Evolutionary conservation across 1,140 invertebrate species (phyloP).

Genomic region (Papilio xuthus): DNA sequence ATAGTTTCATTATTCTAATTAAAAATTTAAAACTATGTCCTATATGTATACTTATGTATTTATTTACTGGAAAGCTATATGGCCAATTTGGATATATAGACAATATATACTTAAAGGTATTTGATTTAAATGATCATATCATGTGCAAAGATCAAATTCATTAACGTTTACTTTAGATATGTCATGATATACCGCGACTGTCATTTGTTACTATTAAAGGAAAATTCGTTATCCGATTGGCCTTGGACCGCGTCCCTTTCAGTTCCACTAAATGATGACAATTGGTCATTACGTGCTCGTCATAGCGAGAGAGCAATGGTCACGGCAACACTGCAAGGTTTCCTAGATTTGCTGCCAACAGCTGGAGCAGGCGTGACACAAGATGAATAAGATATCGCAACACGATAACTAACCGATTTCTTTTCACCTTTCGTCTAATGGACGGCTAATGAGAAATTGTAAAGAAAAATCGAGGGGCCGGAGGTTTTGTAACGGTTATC

Average conservation of each 20-base stretch:
- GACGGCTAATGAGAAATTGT: slow-evolving; percentile 55
- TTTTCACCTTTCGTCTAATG: slow-evolving; percentile 40
- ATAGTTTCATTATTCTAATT: no score
- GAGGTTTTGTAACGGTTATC: slow-evolving; percentile 73
- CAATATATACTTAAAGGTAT: no score
- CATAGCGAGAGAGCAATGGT: slow-evolving; percentile 60
- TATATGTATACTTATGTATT: neutral
- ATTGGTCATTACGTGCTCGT: slow-evolving; percentile 72
- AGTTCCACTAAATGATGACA: slow-evolving; percentile 79
- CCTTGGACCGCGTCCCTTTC: slow-evolving; percentile 77
- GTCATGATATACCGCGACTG: slow-evolving; percentile 73
- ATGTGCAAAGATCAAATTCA: slow-evolving; percentile 49
- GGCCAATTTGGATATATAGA: no score
- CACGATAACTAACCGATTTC: slow-evolving; percentile 2
- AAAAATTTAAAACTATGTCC: neutral
- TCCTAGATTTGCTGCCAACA: slow-evolving; percentile 41
- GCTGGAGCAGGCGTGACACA: neutral
- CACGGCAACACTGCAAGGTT: slow-evolving; percentile 56
- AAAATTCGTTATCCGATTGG: slow-evolving; percentile 80
- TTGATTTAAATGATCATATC: slow-evolving; percentile 49
- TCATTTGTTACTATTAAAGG: slow-evolving; percentile 80
- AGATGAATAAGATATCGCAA: neutral
- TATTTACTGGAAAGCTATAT: no score
- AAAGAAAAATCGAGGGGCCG: slow-evolving; percentile 73
- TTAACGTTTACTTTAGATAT: slow-evolving; percentile 69